Evolutionary conservation across 2,888 invertebrate genomes (phyloP), one percentile per base, ranked within the genome.

Genomic region (Tipula unca): DNA sequence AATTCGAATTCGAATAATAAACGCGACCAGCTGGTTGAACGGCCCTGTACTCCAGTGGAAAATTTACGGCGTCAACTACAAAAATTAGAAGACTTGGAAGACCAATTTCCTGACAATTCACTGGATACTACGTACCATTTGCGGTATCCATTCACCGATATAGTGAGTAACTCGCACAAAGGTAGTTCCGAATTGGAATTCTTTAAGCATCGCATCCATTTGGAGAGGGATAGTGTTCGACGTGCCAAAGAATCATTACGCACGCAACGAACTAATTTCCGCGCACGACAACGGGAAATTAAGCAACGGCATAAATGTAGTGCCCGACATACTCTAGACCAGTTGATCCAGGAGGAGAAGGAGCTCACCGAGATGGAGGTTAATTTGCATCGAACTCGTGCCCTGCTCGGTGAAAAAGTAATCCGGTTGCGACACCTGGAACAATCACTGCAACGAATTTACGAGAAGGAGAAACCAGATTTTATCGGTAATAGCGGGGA

Each of bases 361-460:
- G 96, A 96, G 87, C 91, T 95, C 1, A 96, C 96, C 0, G 96
- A 96, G 88, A 94, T 96, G 92, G 96, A 96, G 90, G 95, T 96
- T 86, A 95, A 95, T 86, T 90, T 96, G 83, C 96, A 96, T 91
- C 93, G 96, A 0, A 96, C 96, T 1, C 93, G 95, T 1, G 95
- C 96, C 3, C 90, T 96, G 42, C 91, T 96, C 25, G 96, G 96
- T 14, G 96, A 96, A 90, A 96, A 96, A 90, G 95, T 96, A 85
- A 96, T 96, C 85, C 92, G 96, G 25, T 91, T 96, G 89, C 92
- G 95, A 3, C 96, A 96, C 89, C 92, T 96, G 89, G 96, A 96
- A 89, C 95, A 96, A 87, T 95, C 96, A 0, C 90, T 96, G 86
- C 93, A 95, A 85, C 91, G 94, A 25, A 86, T 91, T 90, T 91